Evolutionary conservation across 2,113 vertebrate species (phyloP).

Genomic region (Erpornis zantholeuca): DNA sequence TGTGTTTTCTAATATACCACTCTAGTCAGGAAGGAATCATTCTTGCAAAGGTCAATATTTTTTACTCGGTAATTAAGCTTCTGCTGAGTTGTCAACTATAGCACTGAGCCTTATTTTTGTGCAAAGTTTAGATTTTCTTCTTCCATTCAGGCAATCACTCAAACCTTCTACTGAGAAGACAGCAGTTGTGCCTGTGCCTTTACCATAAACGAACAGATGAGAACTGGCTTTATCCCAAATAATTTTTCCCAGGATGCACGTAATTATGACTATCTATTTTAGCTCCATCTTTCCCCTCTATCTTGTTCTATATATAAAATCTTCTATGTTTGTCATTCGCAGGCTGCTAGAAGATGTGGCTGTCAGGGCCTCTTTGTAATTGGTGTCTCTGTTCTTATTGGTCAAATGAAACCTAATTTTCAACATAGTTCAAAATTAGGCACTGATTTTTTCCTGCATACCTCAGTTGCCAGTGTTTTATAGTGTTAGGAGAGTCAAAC

Average conservation of each 20-base stretch:
- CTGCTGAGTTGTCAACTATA: not conserved
- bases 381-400: not conserved
- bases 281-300: not conserved
- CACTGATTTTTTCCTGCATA: not conserved
- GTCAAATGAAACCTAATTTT: not conserved
- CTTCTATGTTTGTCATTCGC: not conserved
- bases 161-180: not conserved
- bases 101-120: not conserved
- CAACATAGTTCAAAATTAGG: not conserved
- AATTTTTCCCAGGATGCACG: not conserved
- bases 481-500: not conserved
- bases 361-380: not conserved
- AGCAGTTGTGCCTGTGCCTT: not conserved
- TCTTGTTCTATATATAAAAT: not conserved
- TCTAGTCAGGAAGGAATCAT: not conserved
- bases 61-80: not conserved
- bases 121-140: not conserved
- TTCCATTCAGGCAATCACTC: not conserved
- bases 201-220: not conserved
- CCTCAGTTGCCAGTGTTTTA: not conserved
- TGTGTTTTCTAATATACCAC: not conserved
- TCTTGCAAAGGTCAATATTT: not conserved
- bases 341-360: not conserved
- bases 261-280: not conserved
- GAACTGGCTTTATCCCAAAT: conserved; percentile 5